phyloP scores from a whole-genome alignment of 2,113 vertebrate genomes.

The Sardina pilchardus region DNA sequence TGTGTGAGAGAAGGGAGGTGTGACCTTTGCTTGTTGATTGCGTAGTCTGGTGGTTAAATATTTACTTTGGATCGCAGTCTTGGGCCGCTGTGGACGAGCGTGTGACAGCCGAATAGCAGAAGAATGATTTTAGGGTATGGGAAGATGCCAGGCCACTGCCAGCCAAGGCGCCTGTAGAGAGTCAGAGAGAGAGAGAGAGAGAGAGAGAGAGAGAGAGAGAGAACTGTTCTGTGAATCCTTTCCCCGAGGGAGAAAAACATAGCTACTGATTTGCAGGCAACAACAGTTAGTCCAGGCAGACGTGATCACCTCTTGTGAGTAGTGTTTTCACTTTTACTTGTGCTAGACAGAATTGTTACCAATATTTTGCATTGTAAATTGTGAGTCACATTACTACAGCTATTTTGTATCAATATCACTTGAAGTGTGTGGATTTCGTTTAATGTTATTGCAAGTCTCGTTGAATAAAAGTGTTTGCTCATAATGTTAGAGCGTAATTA shows the following conservation, averaged over 20 bases:
- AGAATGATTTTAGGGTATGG: constrained; percentile 39
- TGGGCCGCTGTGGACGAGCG: constrained; percentile 28
- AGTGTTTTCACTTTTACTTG: background rate
- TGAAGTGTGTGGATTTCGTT: background rate
- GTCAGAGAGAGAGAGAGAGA: constrained; percentile 1
- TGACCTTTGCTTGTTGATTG: constrained; percentile 66
- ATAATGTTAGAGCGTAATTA: no score
- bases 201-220: background rate
- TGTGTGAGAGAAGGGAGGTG: constrained; percentile 9
- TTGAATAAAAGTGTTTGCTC: no score
- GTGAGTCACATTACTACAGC: background rate
- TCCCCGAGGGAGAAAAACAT: background rate
- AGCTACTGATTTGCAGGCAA: background rate
- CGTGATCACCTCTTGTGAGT: background rate
- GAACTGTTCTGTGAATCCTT: background rate
- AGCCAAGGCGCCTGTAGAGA: background rate
- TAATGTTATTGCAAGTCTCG: no score
- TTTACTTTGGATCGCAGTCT: constrained; percentile 64
- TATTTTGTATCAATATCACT: background rate
- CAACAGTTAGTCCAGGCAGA: background rate
- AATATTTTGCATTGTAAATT: background rate
- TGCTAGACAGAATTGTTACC: background rate
- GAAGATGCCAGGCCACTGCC: background rate
- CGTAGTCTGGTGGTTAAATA: constrained; percentile 63
- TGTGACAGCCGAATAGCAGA: constrained; percentile 20